These are phyloP conservation scores for Manacus vitellinus DNA, from an alignment of 2,113 vertebrate species.

Conservation along the genomic window DNA sequence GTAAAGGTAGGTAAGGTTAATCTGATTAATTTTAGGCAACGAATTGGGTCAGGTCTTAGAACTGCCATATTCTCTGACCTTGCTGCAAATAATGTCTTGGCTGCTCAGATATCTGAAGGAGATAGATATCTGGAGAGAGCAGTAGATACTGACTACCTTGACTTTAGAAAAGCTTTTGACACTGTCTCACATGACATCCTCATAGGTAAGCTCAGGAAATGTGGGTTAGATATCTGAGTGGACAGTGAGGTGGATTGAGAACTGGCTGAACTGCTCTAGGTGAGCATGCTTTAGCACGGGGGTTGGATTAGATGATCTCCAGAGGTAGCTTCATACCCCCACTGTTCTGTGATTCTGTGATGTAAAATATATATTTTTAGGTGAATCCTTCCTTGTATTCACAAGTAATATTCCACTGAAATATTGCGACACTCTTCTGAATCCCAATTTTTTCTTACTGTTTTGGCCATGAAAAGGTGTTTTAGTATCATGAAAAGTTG, in stretches of 20 bases:
- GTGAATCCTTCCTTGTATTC: neutral
- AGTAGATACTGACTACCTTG: neutral
- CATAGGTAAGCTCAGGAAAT: neutral
- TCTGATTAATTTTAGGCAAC: neutral
- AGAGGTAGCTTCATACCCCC: fast-evolving
- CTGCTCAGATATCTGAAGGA: neutral
- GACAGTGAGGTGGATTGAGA: neutral
- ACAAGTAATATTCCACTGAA: neutral
- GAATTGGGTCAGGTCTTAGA: neutral
- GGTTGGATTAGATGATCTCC: neutral
- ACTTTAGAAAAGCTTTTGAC: neutral
- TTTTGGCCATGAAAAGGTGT: neutral
- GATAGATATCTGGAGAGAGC: neutral
- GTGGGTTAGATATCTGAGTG: neutral
- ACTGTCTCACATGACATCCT: neutral
- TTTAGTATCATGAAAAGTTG: neutral
- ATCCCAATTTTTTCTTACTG: neutral
- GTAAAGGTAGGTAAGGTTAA: neutral
- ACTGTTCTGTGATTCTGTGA: neutral
- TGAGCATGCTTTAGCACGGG: neutral
- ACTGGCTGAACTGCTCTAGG: neutral
- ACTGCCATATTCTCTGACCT: neutral
- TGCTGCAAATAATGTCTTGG: neutral
- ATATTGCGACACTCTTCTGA: neutral
- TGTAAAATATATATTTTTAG: neutral